These are phyloP conservation scores for Indicator maculatus DNA, from an alignment of 2,113 vertebrate species.

Conservation along the genomic window DNA sequence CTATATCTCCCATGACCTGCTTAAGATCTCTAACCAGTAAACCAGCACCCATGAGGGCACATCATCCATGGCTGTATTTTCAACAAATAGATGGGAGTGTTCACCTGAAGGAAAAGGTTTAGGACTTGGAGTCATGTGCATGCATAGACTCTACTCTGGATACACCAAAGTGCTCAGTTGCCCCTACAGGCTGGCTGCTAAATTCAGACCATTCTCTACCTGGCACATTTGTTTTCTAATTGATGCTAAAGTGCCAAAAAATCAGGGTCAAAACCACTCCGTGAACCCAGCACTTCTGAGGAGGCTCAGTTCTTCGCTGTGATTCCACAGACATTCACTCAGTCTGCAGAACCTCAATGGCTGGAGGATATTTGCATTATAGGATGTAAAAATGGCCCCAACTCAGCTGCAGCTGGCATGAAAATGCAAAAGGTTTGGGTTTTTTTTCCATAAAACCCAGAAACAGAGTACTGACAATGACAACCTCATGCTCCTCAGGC, in stretches of 20 bases:
- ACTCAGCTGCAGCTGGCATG: not conserved
- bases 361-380: not conserved
- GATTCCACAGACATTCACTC: not conserved
- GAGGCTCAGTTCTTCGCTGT: not conserved
- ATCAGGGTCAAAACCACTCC: not conserved
- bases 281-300: not conserved
- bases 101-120: not conserved
- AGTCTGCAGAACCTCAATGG: not conserved
- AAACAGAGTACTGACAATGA: not conserved
- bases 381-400: not conserved
- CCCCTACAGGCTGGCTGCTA: not conserved
- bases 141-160: not conserved
- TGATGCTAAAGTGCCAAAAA: not conserved
- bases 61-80: not conserved
- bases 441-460: not conserved
- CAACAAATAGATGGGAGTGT: fast-evolving
- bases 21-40: not conserved
- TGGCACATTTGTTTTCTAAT: not conserved
- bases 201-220: not conserved
- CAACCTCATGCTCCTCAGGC: not conserved
- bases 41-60: not conserved
- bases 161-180: not conserved
- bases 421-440: not conserved
- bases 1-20: not conserved
- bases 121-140: not conserved